Evolutionary conservation across 2,888 invertebrate species (phyloP), one percentile per base, ranked within the genome.

Genomic region (Agrenia bidenticulata): DNA sequence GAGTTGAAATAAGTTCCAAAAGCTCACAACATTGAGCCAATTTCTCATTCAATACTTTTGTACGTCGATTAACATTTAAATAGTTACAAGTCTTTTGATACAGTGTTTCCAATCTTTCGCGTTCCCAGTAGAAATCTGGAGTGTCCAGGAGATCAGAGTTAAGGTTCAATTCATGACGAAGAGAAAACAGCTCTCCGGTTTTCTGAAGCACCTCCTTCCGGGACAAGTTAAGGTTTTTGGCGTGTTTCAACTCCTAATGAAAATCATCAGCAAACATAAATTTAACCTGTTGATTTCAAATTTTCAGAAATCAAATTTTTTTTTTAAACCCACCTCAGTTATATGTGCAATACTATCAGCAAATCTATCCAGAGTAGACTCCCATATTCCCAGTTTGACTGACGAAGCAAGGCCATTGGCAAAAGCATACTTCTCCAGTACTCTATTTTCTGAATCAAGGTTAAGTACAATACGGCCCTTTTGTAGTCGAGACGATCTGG

Each of bases 91-190:
- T 89, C 78, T 88, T 87, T 65, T 88, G 85, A 81, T 95, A 98
- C 5, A 97, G 83, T 0, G 82, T 82, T 81, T 97, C 97, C 32
- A 97, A 82, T 61, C 90, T 85, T 76, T 95, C 94, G 61, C 94
- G 86, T 78, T 98, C 97, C 98, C 98, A 98, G 81, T 98, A 98
- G 81, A 96, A 95, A 82, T 98, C 98, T 0, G 97, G 96, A 0
- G 93, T 93, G 80, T 96, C 96, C 73, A 97, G 82, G 50, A 97
- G 82, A 80, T 97, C 96, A 0, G 96, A 96, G 75, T 94, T 92
- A 72, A 98, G 84, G 81, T 94, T 98, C 61, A 98, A 88, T 21
- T 89, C 85, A 81, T 96, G 95, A 2, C 94, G 85, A 32, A 96
- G 82, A 0, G 91, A 89, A 79, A 94, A 94, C 21, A 96, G 79